Conservation (phyloP, 2,113 vertebrate genomes). For the Helogale parvula region DNA sequence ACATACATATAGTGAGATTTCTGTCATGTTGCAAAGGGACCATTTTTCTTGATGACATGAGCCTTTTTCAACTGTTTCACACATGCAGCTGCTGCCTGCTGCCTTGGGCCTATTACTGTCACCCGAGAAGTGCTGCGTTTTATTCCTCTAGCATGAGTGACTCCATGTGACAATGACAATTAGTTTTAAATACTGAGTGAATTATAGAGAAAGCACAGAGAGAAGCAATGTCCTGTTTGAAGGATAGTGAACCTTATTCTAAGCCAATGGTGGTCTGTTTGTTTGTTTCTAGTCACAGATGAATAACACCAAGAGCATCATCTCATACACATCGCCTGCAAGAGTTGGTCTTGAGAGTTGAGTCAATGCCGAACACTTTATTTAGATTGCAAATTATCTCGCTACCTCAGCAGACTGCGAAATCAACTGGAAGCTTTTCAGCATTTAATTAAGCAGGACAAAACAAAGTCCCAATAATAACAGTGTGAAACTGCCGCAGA, state of each 20-base stretch:
- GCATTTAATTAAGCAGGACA: conserved; percentile 80
- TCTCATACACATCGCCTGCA: conserved; percentile 62
- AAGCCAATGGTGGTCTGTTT: not conserved
- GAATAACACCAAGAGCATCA: conserved; percentile 31
- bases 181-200: conserved; percentile 61
- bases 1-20: not conserved
- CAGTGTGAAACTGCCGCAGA: conserved; percentile 68
- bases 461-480: conserved; percentile 76
- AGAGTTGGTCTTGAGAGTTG: conserved; percentile 71
- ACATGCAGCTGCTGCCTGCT: not conserved
- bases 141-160: not conserved
- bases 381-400: conserved; percentile 83
- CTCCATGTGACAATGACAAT: conserved; percentile 48
- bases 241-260: not conserved
- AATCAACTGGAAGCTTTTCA: conserved; percentile 80
- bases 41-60: not conserved
- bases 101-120: not conserved
- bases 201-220: conserved; percentile 45
- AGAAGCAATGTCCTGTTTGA: conserved; percentile 31
- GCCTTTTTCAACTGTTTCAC: not conserved
- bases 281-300: conserved; percentile 39
- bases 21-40: not conserved
- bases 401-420: conserved; percentile 79
- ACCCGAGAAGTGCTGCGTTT: not conserved
- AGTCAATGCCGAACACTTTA: conserved; percentile 78